phyloP scores from a whole-genome alignment of 2,888 invertebrate genomes.

The Gastracanthus pulcherrimus region DNA sequence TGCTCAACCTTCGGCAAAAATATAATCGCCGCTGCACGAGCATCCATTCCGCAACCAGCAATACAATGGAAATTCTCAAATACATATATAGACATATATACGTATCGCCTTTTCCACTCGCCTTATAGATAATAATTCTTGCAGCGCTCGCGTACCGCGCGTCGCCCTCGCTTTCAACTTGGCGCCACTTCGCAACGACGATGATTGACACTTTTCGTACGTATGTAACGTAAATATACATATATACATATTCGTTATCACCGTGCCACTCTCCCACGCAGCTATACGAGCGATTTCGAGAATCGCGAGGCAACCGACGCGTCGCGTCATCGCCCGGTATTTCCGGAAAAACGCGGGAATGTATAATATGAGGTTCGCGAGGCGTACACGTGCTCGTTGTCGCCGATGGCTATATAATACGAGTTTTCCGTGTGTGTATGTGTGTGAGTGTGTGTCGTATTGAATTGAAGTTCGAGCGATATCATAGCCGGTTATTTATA shows the following conservation, averaged over 20 bases:
- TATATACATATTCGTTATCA: neutral
- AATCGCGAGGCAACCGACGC: neutral
- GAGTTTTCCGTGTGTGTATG: neutral
- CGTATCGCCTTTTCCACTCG: neutral
- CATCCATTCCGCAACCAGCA: neutral
- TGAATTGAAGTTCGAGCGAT: neutral
- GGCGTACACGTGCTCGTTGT: neutral
- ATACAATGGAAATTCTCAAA: neutral
- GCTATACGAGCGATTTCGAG: neutral
- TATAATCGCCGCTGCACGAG: neutral
- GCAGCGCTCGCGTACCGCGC: neutral
- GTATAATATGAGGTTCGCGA: too few species aligned
- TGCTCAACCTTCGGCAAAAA: neutral
- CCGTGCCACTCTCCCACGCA: neutral
- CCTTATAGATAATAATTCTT: constrained; percentile 1
- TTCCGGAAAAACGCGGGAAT: constrained; percentile 6
- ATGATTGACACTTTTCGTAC: neutral
- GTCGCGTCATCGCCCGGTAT: neutral
- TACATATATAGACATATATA: neutral
- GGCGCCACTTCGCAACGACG: constrained; percentile 1
- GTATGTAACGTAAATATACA: neutral
- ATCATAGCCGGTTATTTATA: neutral
- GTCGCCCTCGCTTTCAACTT: too few species aligned
- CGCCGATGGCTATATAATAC: neutral
- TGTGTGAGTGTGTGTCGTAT: neutral